These are phyloP conservation scores for Nipponia nippon DNA, from an alignment of 2,113 vertebrate species.

Conservation along the genomic window DNA sequence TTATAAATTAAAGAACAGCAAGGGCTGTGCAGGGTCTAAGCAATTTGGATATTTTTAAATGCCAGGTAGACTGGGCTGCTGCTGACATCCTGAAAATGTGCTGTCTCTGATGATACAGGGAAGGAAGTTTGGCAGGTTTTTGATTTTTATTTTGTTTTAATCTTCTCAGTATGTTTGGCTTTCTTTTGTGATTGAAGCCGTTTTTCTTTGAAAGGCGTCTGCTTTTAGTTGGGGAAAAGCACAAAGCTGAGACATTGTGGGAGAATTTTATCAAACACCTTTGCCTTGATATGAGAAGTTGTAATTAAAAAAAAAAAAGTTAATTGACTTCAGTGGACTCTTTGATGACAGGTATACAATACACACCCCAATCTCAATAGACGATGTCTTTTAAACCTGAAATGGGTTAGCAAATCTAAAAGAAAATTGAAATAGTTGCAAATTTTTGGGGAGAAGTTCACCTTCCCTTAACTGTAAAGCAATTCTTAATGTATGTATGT, in stretches of 20 bases:
- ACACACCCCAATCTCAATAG: not conserved
- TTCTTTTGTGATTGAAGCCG: not conserved
- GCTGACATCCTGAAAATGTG: not conserved
- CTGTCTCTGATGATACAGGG: not conserved
- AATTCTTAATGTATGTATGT: not conserved
- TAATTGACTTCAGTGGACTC: not conserved
- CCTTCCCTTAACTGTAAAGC: not conserved
- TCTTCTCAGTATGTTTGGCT: not conserved
- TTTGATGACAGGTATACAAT: not conserved
- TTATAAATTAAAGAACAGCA: not conserved
- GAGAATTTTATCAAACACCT: not conserved
- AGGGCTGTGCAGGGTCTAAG: not conserved
- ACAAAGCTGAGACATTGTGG: not conserved
- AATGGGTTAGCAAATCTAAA: not conserved
- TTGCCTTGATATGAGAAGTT: not conserved
- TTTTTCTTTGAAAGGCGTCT: not conserved
- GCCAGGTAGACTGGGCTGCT: not conserved
- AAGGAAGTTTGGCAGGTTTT: not conserved
- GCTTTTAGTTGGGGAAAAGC: not conserved
- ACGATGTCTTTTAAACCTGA: not conserved
- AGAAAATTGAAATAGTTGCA: not conserved
- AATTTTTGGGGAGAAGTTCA: fast-evolving
- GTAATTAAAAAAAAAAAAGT: not conserved
- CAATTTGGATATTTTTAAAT: not conserved
- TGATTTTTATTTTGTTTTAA: not conserved